Conservation (phyloP, 2,797 vertebrate genomes). For the Fistularia tabacaria region DNA sequence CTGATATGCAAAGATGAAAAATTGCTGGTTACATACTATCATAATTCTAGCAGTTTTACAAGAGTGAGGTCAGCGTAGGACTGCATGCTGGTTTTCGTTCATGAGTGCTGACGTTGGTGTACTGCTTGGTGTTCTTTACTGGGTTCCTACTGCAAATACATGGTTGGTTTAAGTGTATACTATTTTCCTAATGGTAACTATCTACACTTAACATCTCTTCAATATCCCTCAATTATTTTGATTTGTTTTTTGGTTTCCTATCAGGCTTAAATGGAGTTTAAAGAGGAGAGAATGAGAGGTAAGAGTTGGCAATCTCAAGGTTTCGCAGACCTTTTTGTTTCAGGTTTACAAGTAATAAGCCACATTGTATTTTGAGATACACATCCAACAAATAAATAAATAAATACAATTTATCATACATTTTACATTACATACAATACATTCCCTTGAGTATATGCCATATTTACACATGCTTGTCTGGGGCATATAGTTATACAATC, state of each 20-base stretch:
- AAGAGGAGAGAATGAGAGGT: slow-evolving; percentile 62
- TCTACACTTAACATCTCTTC: slow-evolving; percentile 57
- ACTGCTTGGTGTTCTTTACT: slow-evolving; percentile 29
- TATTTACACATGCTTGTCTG: slow-evolving; percentile 76
- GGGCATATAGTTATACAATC: slow-evolving; percentile 37
- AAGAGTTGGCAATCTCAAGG: slow-evolving; percentile 66
- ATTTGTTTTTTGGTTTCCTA: slow-evolving; percentile 63
- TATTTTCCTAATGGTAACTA: slow-evolving; percentile 60
- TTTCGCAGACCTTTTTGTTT: slow-evolving; percentile 44
- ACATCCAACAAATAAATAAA: slow-evolving; percentile 71
- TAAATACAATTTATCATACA: slow-evolving; percentile 78
- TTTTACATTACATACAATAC: slow-evolving; percentile 81
- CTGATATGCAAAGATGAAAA: slow-evolving; percentile 49
- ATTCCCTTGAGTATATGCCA: slow-evolving; percentile 76
- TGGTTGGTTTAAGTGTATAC: slow-evolving; percentile 44
- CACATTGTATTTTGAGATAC: slow-evolving; percentile 54
- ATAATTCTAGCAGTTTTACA: slow-evolving; percentile 39
- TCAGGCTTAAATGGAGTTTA: slow-evolving; percentile 49
- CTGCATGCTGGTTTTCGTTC: slow-evolving; percentile 43
- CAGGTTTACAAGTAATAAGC: slow-evolving; percentile 40
- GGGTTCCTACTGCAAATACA: slow-evolving; percentile 37
- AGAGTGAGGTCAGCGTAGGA: slow-evolving; percentile 42
- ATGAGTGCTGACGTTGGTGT: slow-evolving; percentile 44
- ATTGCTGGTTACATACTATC: slow-evolving; percentile 31
- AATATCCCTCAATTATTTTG: slow-evolving; percentile 43